Percentiles rank a stretch among this genome's conserved stretches.
These are phyloP conservation scores for Microdon myrmicae DNA, from an alignment of 2,888 invertebrate species.

Conservation along the genomic window DNA sequence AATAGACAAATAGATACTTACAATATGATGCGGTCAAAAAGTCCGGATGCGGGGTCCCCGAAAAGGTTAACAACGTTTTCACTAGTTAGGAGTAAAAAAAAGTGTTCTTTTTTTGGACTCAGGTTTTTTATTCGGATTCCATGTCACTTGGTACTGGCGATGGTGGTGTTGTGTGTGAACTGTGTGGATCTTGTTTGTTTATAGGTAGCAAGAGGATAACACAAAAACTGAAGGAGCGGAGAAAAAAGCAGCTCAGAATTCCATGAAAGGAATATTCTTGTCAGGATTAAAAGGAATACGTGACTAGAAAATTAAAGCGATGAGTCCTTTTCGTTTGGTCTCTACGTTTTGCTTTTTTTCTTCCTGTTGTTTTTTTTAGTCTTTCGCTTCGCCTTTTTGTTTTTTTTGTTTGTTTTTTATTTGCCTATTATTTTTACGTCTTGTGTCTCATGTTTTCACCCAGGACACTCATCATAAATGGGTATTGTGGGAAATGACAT, in stretches of 20 bases:
- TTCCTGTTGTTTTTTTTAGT: slow-evolving; percentile 1
- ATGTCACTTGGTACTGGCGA: slow-evolving; percentile 39
- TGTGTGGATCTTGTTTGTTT: slow-evolving; percentile 48
- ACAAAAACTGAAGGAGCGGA: slow-evolving; percentile 8
- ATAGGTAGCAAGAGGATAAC: slow-evolving; percentile 38
- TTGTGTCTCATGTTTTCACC: slow-evolving; percentile 14
- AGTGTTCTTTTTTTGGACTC: slow-evolving; percentile 4
- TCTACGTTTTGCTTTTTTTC: slow-evolving; percentile 13
- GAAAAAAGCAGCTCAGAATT: slow-evolving; percentile 50
- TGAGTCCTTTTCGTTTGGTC: slow-evolving; percentile 49
- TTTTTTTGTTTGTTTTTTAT: slow-evolving; percentile 3
- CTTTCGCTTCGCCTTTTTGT: slow-evolving; percentile 10
- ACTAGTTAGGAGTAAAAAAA: slow-evolving; percentile 1
- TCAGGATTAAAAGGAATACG: slow-evolving; percentile 67
- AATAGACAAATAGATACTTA: slow-evolving; percentile 39
- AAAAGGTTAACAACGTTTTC: slow-evolving; percentile 17
- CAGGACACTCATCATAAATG: not conserved
- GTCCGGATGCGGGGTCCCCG: slow-evolving; percentile 18
- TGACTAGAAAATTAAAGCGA: slow-evolving; percentile 65
- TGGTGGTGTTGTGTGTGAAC: slow-evolving; percentile 37
- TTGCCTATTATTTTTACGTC: slow-evolving; percentile 26
- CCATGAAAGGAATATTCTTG: slow-evolving; percentile 66
- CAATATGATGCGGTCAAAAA: slow-evolving; percentile 27
- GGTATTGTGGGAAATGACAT: slow-evolving; percentile 3
- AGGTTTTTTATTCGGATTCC: slow-evolving; percentile 17